Evolutionary conservation across 2,797 vertebrate species (phyloP).

Genomic region (Vipera latastei): DNA sequence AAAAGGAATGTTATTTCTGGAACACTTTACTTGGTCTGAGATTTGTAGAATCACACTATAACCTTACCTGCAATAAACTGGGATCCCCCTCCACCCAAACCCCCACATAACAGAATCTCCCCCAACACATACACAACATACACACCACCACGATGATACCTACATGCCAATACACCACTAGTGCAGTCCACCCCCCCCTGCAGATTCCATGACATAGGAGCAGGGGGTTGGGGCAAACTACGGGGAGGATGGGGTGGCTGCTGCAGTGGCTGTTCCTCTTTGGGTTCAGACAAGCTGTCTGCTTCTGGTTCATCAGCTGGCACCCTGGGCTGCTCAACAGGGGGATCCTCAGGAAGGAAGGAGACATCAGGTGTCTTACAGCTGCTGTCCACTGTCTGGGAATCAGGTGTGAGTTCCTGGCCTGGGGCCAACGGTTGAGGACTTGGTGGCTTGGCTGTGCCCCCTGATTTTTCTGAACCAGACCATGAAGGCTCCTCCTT

Average conservation of each 20-base stretch:
- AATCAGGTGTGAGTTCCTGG: slow-evolving; percentile 85
- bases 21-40: not conserved
- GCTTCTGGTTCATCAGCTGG: slow-evolving; percentile 61
- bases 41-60: not conserved
- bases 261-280: slow-evolving; percentile 67
- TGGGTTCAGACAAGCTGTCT: slow-evolving; percentile 54
- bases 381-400: slow-evolving; percentile 91
- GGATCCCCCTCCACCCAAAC: not conserved
- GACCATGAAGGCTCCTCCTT: slow-evolving; percentile 78
- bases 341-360: slow-evolving; percentile 79
- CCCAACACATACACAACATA: not conserved
- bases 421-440: slow-evolving; percentile 58
- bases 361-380: slow-evolving; percentile 88
- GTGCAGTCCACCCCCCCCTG: slow-evolving; percentile 91
- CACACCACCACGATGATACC: slow-evolving; percentile 61
- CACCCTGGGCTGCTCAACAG: slow-evolving; percentile 47
- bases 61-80: not conserved
- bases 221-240: slow-evolving; percentile 61
- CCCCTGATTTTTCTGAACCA: slow-evolving; percentile 57
- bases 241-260: slow-evolving; percentile 48
- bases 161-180: slow-evolving; percentile 88
- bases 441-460: slow-evolving; percentile 54
- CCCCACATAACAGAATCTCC: too few relatives aligned
- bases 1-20: not conserved
- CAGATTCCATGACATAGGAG: slow-evolving; percentile 85